Base-by-base conservation (phyloP, 2,797 vertebrate species). In the Liasis olivaceus region DNA sequence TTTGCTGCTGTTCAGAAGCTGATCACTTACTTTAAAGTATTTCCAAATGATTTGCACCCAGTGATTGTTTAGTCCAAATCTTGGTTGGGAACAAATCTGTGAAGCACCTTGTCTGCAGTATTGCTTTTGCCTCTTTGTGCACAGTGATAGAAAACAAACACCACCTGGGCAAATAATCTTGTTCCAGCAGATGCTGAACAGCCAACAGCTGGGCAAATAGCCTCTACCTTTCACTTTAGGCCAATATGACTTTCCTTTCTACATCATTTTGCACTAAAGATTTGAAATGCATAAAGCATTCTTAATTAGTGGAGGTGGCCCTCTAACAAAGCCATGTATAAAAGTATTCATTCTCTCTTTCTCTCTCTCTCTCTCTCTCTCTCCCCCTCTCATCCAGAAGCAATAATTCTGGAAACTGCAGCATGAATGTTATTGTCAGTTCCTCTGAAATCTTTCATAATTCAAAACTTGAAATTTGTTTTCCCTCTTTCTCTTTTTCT, bases 171-270 rank as follows among this genome's bases (percentile, higher is more conserved):
- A 93, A 93, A 93, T 90, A 93, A 90, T 66, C 22, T 47, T 87
- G 13, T 86, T 62, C n/a, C 64, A 72, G 85, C 24, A 87, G 56
- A 81, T 51, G 60, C 69, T 42, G 89, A 88, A 72, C 47, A 91
- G 28, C 42, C 85, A 84, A 69, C 92, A 93, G 92, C 85, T 93
- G 92, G 89, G 69, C 89, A 93, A 91, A 93, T 88, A 93, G 85
- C 47, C n/a, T n/a, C 69, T 84, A 13, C 66, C 89, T 90, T 93
- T 64, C n/a, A 24, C 17, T 91, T 66, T 84, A 93, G 63, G 69
- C 58, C 51, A 4, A 31, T 26, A 59, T 42, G 59, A 51, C 81
- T 91, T 81, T 90, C 28, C 51, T 81, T 88, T 56, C 69, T 17
- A 90, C 86, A 90, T 90, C 47, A 72, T 85, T 92, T 90, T 90